Evolutionary conservation across 2,113 vertebrate genomes (phyloP).

Genomic region (Promerops cafer): DNA sequence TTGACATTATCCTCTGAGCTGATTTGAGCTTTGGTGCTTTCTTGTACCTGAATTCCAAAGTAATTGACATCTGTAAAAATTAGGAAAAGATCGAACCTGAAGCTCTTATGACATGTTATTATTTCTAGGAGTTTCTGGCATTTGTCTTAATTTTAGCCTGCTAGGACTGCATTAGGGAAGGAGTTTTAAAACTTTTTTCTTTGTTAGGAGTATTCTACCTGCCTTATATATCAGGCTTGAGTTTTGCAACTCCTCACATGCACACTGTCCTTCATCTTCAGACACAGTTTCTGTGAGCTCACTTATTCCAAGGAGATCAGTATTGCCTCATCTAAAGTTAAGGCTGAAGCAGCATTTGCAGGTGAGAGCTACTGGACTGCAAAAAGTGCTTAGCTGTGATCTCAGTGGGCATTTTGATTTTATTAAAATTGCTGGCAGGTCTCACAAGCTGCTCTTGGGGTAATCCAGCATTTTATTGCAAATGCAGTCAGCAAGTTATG

Average conservation of each 20-base stretch:
- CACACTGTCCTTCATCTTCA: background rate
- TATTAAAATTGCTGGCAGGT: background rate
- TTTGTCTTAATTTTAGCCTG: background rate
- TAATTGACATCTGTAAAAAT: background rate
- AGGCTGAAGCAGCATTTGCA: background rate
- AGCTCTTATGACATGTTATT: background rate
- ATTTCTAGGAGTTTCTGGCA: background rate
- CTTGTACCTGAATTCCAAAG: conserved; percentile 33
- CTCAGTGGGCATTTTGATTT: background rate
- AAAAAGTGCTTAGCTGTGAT: conserved; percentile 6
- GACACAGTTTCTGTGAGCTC: background rate
- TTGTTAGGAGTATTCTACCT: background rate
- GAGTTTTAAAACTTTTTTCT: background rate
- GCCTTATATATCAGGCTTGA: background rate
- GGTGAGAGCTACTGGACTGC: background rate
- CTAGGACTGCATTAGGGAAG: background rate
- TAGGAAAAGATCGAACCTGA: background rate
- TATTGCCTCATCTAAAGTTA: background rate
- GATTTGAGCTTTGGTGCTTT: background rate
- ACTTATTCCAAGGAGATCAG: background rate
- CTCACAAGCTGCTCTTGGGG: background rate
- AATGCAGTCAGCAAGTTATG: background rate
- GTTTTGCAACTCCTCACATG: background rate
- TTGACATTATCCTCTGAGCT: conserved; percentile 22
- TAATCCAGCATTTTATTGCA: background rate